Evolutionary conservation across 2,888 invertebrate species (phyloP).

Genomic region (Leptopterna dolabrata): DNA sequence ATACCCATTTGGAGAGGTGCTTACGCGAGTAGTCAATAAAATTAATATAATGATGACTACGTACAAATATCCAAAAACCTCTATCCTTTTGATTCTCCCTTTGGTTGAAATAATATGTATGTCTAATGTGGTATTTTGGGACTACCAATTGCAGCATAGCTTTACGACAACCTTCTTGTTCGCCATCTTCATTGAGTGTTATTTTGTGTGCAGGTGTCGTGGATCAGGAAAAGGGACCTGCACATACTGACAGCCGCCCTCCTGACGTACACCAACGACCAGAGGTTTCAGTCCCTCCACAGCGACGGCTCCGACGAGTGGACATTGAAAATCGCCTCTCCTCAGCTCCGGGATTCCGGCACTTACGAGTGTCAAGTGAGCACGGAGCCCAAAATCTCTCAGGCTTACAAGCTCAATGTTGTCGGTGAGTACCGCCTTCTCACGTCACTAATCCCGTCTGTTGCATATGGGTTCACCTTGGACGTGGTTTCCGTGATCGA

Average conservation of each 20-base stretch:
- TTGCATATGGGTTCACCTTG: too few relatives aligned
- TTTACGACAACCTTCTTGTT: too few relatives aligned
- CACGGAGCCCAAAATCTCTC: conserved; percentile 82
- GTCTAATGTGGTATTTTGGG: too few relatives aligned
- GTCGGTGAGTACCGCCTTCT: conserved; percentile 71
- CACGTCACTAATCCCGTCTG: neutral
- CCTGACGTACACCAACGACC: conserved; percentile 80
- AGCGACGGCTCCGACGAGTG: conserved; percentile 79
- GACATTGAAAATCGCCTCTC: conserved; percentile 77
- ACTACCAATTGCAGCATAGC: too few relatives aligned
- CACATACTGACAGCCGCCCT: conserved; percentile 81
- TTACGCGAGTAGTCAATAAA: too few relatives aligned
- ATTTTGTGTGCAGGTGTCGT: conserved; percentile 75
- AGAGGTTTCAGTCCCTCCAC: conserved; percentile 78
- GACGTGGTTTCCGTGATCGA: too few relatives aligned
- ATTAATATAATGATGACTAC: too few relatives aligned
- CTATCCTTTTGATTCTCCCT: too few relatives aligned
- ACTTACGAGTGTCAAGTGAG: conserved; percentile 83
- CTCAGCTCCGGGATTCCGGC: conserved; percentile 77
- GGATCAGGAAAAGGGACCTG: conserved; percentile 86
- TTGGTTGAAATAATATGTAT: too few relatives aligned
- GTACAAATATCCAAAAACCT: too few relatives aligned
- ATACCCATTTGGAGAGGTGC: too few relatives aligned
- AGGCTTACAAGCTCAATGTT: conserved; percentile 79
- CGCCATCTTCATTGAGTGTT: neutral